Evolutionary conservation across 1,140 invertebrate genomes (phyloP).

Genomic region (Lamellibrachia luymesi): DNA sequence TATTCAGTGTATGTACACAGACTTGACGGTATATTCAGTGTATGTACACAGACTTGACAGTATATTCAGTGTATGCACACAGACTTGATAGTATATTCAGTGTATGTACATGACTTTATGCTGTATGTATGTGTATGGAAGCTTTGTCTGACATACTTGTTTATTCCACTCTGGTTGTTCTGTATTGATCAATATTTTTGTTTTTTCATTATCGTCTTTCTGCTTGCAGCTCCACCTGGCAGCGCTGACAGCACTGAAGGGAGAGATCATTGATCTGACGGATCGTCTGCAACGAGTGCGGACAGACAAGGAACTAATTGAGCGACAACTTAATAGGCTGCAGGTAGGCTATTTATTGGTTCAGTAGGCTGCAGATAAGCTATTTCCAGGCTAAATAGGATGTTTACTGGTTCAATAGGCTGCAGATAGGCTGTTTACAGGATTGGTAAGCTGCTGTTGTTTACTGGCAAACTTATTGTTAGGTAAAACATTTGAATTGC

Average conservation of each 20-base stretch:
- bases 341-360: neutral
- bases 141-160: neutral
- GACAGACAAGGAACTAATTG: conserved; percentile 5
- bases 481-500: neutral
- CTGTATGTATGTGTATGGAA: neutral
- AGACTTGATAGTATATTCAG: too few species aligned
- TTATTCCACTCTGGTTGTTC: neutral
- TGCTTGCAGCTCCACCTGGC: conserved; percentile 15
- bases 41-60: too few species aligned
- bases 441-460: neutral
- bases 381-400: neutral
- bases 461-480: neutral
- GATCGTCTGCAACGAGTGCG: neutral
- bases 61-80: too few species aligned
- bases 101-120: too few species aligned
- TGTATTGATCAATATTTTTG: neutral
- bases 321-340: neutral
- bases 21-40: too few species aligned
- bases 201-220: neutral
- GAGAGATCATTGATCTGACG: conserved; percentile 1
- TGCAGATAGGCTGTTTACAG: neutral
- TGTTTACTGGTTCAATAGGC: neutral
- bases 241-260: conserved; percentile 13
- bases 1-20: too few species aligned
- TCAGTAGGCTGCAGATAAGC: neutral